These are phyloP conservation scores for Gambusia holbrooki DNA, from an alignment of 2,113 vertebrate genomes.

Conservation along the genomic window DNA sequence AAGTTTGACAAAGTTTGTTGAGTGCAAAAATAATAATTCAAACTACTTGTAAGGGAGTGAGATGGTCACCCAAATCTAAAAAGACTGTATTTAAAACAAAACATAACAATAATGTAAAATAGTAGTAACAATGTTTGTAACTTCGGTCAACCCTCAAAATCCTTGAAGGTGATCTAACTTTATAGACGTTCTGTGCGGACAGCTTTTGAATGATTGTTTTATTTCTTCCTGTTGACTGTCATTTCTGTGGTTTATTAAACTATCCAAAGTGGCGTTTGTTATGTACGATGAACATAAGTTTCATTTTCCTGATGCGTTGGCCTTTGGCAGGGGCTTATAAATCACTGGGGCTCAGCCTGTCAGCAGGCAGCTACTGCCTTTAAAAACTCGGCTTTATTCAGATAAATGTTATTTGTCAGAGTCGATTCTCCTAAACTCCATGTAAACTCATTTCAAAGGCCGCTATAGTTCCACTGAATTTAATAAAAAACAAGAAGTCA, in stretches of 20 bases:
- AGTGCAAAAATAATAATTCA: not conserved
- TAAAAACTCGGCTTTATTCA: constrained; percentile 81
- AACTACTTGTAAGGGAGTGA: not conserved
- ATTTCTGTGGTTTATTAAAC: constrained; percentile 65
- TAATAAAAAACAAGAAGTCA: constrained; percentile 74
- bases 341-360: constrained; percentile 78
- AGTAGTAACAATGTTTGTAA: not conserved
- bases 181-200: constrained; percentile 19
- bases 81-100: not conserved
- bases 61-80: not conserved
- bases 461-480: constrained; percentile 69
- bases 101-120: not conserved
- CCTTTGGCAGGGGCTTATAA: constrained; percentile 74
- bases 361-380: constrained; percentile 68
- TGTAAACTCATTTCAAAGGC: constrained; percentile 80
- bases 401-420: constrained; percentile 83
- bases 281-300: constrained; percentile 64
- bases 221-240: constrained; percentile 45
- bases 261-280: constrained; percentile 65
- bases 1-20: not conserved
- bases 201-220: constrained; percentile 51
- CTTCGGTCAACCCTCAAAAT: constrained; percentile 9
- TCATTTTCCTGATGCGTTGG: constrained; percentile 47
- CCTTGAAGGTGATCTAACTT: constrained; percentile 12
- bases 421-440: constrained; percentile 77